These are phyloP conservation scores for Epinotia brunnichana DNA, from an alignment of 2,888 invertebrate genomes.

Conservation along the genomic window DNA sequence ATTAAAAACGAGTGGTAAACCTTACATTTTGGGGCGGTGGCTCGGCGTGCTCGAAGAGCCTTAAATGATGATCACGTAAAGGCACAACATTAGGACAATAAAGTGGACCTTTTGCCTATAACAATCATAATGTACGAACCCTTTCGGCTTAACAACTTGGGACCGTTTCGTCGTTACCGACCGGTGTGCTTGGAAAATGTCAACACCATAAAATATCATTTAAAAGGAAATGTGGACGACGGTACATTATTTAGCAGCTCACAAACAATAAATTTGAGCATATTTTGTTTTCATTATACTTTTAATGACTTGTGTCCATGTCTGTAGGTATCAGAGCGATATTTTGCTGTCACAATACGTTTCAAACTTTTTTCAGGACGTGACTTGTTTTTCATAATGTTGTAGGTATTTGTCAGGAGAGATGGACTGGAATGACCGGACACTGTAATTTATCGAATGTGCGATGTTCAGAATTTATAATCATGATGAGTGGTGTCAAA, in stretches of 20 bases:
- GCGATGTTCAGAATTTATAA: conserved; percentile 46
- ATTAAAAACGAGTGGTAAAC: conserved; percentile 56
- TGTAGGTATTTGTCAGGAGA: conserved; percentile 9
- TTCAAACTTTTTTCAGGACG: conserved; percentile 37
- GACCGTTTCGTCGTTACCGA: conserved; percentile 61
- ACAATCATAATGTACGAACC: conserved; percentile 76
- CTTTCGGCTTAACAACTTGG: conserved; percentile 70
- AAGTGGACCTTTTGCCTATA: conserved; percentile 73
- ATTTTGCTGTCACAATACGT: conserved; percentile 32
- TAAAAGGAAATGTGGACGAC: conserved; percentile 56
- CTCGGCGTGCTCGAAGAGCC: conserved; percentile 46
- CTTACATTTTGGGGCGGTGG: conserved; percentile 52
- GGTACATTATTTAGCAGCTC: conserved; percentile 47
- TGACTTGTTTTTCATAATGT: conserved; percentile 16
- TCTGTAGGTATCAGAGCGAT: conserved; percentile 3
- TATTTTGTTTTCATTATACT: conserved; percentile 38
- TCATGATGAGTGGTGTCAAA: conserved; percentile 59
- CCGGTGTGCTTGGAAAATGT: conserved; percentile 58
- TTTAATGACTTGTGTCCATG: conserved; percentile 39
- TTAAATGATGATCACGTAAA: conserved; percentile 73
- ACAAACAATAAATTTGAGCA: conserved; percentile 34
- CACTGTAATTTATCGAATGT: conserved; percentile 35
- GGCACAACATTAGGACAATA: conserved; percentile 74
- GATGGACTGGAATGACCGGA: conserved; percentile 2
- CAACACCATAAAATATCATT: conserved; percentile 65